Percentiles rank a stretch among this genome's conserved stretches.
phyloP scores from a whole-genome alignment of 2,888 invertebrate species.

The Oscheius sp. region DNA sequence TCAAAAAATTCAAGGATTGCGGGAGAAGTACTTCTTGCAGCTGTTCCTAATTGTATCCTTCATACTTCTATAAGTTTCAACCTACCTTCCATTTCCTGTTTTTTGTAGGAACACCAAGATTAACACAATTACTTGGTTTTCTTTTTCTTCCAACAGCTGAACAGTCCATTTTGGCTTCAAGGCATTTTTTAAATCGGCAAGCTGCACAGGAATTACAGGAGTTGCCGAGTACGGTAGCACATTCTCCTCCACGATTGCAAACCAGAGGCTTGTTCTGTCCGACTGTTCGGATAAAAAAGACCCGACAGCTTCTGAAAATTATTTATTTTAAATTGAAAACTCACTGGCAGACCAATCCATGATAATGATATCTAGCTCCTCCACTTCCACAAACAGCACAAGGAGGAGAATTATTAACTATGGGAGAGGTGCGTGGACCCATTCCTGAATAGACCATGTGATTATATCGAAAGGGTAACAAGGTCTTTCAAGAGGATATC shows the following conservation, averaged over 20 bases:
- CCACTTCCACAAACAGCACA: slow-evolving; percentile 19
- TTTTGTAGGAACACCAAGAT: background rate
- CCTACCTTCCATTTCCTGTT: background rate
- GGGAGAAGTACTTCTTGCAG: slow-evolving; percentile 2
- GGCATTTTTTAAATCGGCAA: slow-evolving; percentile 6
- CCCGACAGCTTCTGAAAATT: slow-evolving; percentile 4
- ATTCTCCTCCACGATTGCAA: slow-evolving; percentile 14
- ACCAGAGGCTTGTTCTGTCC: slow-evolving; percentile 12
- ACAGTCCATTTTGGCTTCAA: slow-evolving; percentile 12
- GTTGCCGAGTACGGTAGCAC: slow-evolving; percentile 6
- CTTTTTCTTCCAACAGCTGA: slow-evolving; percentile 1
- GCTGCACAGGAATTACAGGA: slow-evolving; percentile 15
- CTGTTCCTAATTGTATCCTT: background rate
- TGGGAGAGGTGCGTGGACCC: slow-evolving; percentile 7
- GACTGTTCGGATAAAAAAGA: slow-evolving; percentile 15
- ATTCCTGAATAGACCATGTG: too few relatives aligned
- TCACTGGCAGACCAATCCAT: slow-evolving; percentile 18
- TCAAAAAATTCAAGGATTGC: background rate
- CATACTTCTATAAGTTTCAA: background rate
- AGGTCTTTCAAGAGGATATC: too few relatives aligned
- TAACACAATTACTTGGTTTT: slow-evolving; percentile 2
- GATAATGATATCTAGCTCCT: slow-evolving; percentile 12
- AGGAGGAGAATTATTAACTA: background rate
- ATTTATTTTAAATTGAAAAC: background rate
- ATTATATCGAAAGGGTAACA: too few relatives aligned